Percentiles rank a stretch among this genome's conserved stretches.
phyloP scores from a whole-genome alignment of 2,797 vertebrate species.

The Parauchenoglanis punctatus region DNA sequence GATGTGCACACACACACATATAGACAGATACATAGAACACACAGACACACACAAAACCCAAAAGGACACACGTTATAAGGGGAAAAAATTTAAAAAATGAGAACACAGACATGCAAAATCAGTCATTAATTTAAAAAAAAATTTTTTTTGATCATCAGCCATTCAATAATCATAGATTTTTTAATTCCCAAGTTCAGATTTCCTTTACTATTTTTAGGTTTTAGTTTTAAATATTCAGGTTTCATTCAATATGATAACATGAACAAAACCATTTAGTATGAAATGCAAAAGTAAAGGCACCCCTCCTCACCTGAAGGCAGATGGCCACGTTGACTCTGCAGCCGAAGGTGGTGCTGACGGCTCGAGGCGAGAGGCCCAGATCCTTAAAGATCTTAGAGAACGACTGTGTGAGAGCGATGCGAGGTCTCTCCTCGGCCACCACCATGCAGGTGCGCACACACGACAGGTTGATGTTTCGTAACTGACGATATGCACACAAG shows the following conservation, averaged over 20 bases:
- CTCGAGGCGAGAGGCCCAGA: slow-evolving; percentile 89
- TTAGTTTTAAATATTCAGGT: not conserved
- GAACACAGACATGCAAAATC: slow-evolving; percentile 19
- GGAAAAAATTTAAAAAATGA: slow-evolving; percentile 23
- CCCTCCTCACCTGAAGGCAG: slow-evolving; percentile 88
- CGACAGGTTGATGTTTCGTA: slow-evolving; percentile 89
- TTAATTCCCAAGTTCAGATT: not conserved
- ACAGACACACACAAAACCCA: slow-evolving; percentile 35
- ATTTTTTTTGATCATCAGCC: not conserved
- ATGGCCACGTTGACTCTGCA: slow-evolving; percentile 95
- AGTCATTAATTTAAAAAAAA: not conserved
- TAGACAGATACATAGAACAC: slow-evolving; percentile 50
- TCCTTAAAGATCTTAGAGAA: slow-evolving; percentile 98
- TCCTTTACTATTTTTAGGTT: not conserved
- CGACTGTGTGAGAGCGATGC: slow-evolving; percentile 88
- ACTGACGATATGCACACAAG: slow-evolving; percentile 63
- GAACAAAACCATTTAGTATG: not conserved
- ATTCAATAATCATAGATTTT: not conserved
- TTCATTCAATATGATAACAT: not conserved
- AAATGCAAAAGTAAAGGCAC: slow-evolving; percentile 15
- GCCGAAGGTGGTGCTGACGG: slow-evolving; percentile 96
- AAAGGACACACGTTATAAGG: slow-evolving; percentile 55
- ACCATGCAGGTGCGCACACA: slow-evolving; percentile 97
- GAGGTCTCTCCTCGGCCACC: slow-evolving; percentile 92
- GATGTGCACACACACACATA: slow-evolving; percentile 68